phyloP scores from a whole-genome alignment of 2,113 vertebrate genomes.

The Crotalus viridis region DNA sequence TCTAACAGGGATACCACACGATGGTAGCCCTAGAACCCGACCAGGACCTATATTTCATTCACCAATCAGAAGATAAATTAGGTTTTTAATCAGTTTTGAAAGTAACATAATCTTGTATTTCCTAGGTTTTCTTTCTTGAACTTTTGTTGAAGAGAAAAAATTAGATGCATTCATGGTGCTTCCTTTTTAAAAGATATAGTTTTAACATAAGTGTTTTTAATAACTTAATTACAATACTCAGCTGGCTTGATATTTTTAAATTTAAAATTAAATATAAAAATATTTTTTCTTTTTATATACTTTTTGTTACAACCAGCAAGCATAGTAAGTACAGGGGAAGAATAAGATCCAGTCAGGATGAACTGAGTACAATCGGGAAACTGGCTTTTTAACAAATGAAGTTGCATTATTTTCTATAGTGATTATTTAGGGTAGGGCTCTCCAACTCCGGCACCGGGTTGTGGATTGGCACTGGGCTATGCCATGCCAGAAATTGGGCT shows the following conservation, averaged over 20 bases:
- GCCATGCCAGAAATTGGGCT: too few relatives aligned
- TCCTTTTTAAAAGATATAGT: not conserved
- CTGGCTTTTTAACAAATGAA: not conserved
- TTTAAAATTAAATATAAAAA: too few relatives aligned
- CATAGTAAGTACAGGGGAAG: not conserved
- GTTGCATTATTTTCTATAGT: not conserved
- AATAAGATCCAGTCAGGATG: not conserved
- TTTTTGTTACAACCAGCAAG: not conserved
- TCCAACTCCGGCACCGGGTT: too few relatives aligned
- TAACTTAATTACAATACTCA: too few relatives aligned
- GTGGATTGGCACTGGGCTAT: too few relatives aligned
- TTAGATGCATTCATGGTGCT: not conserved
- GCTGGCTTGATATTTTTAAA: too few relatives aligned
- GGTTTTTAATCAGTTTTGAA: not conserved
- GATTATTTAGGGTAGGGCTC: not conserved
- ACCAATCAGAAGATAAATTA: not conserved
- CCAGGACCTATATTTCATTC: not conserved
- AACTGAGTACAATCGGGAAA: not conserved
- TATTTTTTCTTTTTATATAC: too few relatives aligned
- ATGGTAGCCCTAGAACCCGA: not conserved
- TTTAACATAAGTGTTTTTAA: too few relatives aligned
- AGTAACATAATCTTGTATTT: not conserved
- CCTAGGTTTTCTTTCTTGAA: not conserved
- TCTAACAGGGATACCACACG: not conserved
- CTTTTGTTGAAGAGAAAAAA: not conserved